These are phyloP conservation scores for Heterotilapia buettikoferi DNA, from an alignment of 2,113 vertebrate species.

Conservation along the genomic window DNA sequence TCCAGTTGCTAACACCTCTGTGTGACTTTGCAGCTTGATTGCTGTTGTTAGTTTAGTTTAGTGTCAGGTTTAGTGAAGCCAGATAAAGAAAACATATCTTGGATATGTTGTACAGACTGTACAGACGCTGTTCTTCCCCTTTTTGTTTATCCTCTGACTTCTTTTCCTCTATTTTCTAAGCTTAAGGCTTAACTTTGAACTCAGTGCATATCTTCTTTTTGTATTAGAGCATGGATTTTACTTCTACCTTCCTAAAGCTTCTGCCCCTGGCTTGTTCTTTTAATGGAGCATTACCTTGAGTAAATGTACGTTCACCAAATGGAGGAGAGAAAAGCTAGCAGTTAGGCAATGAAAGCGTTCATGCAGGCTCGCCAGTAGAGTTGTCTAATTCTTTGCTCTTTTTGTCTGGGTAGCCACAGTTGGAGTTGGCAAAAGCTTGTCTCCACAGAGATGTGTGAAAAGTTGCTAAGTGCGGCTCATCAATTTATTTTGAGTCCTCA, in stretches of 20 bases:
- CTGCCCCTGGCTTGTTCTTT: not conserved
- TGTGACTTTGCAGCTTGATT: not conserved
- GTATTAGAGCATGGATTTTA: not conserved
- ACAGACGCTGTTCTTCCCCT: not conserved
- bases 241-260: not conserved
- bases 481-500: constrained; percentile 11
- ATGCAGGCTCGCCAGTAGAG: not conserved
- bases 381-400: not conserved
- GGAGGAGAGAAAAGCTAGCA: not conserved
- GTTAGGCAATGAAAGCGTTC: not conserved
- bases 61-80: not conserved
- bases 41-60: not conserved
- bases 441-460: constrained; percentile 5
- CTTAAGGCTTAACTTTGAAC: not conserved
- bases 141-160: not conserved
- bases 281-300: not conserved
- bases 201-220: not conserved
- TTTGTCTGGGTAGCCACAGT: not conserved
- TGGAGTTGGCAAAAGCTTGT: constrained; percentile 10
- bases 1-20: not conserved
- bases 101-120: not conserved
- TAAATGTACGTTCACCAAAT: not conserved
- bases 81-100: not conserved
- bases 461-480: not conserved
- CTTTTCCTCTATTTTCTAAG: not conserved